Base-by-base conservation (phyloP, 2,888 invertebrate species). In the Caenorhabditis sp. region DNA sequence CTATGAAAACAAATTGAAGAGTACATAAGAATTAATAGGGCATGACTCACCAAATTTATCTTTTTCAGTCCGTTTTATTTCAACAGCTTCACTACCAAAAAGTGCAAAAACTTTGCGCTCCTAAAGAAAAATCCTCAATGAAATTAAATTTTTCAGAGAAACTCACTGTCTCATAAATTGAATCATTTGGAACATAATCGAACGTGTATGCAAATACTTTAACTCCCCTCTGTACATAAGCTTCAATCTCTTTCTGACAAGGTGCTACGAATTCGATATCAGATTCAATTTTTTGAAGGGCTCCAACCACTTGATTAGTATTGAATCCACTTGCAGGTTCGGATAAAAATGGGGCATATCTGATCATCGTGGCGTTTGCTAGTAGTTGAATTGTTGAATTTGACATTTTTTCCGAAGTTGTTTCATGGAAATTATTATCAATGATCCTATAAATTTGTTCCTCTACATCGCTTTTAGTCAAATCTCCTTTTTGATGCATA, bases 261-360 rank as follows among this genome's bases (percentile, higher is more conserved):
- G 88, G 88, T 50, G 87, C 78, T 1, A 87, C 85, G 68, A 88
- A 88, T 61, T 88, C 88, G 25, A 88, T 83, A 60, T 88, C 88
- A 7, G 87, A 81, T 77, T 88, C 88, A 26, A 82, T 76, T 59
- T 80, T 75, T 67, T 83, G 83, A 17, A 82, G 68, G 14, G 77
- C 65, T 21, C 73, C 72, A 1, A 82, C 82, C 1, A 81, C 80
- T 63, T 74, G 65, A 20, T 75, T 73, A 14, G 79, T 70, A 1
- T 67, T 68, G 52, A 70, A 82, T 10, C 68, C 72, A 17, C 74
- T 70, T 3, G 69, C 70, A 1, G 78, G 76, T 60, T 81, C 82
- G 38, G 85, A 81, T 61, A 57, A 17, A 27, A 49, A 54, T 27
- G 17, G 14, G 14, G 4, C 62, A 38, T 81, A 87, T 63, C 84